Conservation (phyloP, 2,113 vertebrate genomes). For the Clarias macrocephalus region DNA sequence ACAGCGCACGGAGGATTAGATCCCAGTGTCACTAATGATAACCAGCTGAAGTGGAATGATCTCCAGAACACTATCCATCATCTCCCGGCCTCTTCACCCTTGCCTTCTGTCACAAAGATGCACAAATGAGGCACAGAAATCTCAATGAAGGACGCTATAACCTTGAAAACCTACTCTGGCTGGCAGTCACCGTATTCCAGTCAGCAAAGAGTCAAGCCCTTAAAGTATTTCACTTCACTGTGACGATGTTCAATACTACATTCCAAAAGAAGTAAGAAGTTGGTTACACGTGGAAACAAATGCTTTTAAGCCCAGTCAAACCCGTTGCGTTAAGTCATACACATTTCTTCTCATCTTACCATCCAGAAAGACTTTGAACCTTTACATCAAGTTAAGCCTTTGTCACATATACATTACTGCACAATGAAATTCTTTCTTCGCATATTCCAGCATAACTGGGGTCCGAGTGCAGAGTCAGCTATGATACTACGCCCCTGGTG, state of each 20-base stretch:
- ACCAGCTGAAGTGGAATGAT: conserved; percentile 62
- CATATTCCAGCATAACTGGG: no score
- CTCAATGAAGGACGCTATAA: conserved; percentile 1
- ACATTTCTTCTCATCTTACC: neutral
- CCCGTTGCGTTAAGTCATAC: neutral
- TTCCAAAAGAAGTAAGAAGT: conserved; percentile 38
- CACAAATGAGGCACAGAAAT: conserved; percentile 31
- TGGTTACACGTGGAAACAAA: conserved; percentile 18
- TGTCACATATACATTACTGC: no score
- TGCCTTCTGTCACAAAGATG: neutral
- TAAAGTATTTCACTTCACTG: neutral
- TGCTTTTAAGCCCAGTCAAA: neutral
- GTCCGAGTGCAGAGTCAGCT: no score
- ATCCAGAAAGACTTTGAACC: neutral
- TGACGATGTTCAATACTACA: conserved; percentile 34
- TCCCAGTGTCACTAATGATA: conserved; percentile 66
- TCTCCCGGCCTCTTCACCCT: neutral
- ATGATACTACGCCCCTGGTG: no score
- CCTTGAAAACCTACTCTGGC: neutral
- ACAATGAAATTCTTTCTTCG: no score
- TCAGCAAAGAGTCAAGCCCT: neutral
- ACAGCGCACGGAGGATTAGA: conserved; percentile 47
- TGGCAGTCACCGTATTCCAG: no score
- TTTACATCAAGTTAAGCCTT: neutral
- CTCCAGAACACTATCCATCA: conserved; percentile 56